Base-by-base conservation (phyloP, 2,113 vertebrate genomes). In the Perca flavescens region DNA sequence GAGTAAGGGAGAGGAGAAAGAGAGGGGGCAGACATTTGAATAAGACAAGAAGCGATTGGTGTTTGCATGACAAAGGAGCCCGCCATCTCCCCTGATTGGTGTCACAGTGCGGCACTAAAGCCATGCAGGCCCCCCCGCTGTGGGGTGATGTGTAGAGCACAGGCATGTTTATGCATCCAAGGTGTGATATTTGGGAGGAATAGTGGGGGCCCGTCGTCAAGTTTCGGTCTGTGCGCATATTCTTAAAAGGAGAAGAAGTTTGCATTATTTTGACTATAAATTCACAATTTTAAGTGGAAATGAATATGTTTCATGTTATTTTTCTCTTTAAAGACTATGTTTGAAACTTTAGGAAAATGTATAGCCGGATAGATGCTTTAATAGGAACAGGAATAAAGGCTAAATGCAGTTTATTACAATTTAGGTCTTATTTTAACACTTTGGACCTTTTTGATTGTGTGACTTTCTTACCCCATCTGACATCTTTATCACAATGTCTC, bases 41-140 rank as follows among this genome's bases (percentile, higher is more conserved):
- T 95, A 94, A 95, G 94, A 95, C 94, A 94, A 95, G 95, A 95
- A 94, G 93, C 92, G 81, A 94, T 92, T 86, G 78, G 78, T 86
- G 92, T 96, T 96, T 95, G 94, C 95, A 96, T 96, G 93, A 96
- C 94, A 96, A 96, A 95, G 87, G 86, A 87, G 91, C 84, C 92
- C 90, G 93, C 94, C 95, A 95, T 95, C 91, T 90, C 92, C 91
- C 91, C 94, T 96, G 95, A 96, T 96, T 95, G 95, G 95, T 96
- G 95, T 96, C 95, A 96, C 92, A 92, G 94, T 80, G 90, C 89
- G 56, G 88, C 91, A 94, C 93, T 94, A 94, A 95, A 94, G 94
- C 94, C 91, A 89, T 86, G 93, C 91, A 92, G 92, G 89, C 73
- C 91, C 93, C 84, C 94, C 94, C 75, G 86, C 90, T 85, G 85